phyloP scores from a whole-genome alignment of 2,888 invertebrate species.

The Ceraclea dissimilis region DNA sequence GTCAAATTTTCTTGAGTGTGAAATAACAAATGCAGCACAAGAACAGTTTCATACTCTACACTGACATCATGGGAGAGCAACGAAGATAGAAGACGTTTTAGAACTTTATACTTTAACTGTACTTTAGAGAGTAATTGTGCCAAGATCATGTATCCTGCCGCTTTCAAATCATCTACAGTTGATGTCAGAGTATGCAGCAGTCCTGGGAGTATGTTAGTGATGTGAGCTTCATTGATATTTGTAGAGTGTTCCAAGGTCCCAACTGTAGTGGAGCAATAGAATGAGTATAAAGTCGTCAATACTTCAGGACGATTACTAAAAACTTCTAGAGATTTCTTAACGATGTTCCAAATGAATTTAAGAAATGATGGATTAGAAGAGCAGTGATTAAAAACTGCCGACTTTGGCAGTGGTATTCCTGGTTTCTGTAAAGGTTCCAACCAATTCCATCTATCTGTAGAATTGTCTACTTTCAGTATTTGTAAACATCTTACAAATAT shows the following conservation, averaged over 20 bases:
- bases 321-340: constrained; percentile 50
- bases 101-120: constrained; percentile 52
- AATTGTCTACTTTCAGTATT: constrained; percentile 56
- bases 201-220: constrained; percentile 62
- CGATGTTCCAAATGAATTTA: constrained; percentile 53
- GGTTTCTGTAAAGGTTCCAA: constrained; percentile 63
- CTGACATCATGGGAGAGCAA: constrained; percentile 38
- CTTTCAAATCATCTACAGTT: constrained; percentile 58
- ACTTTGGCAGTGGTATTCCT: constrained; percentile 66
- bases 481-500: constrained; percentile 80
- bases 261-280: constrained; percentile 69
- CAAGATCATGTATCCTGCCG: constrained; percentile 66
- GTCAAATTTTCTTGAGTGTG: constrained; percentile 52
- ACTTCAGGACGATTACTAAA: constrained; percentile 51
- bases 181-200: constrained; percentile 66
- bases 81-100: constrained; percentile 52
- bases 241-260: constrained; percentile 57
- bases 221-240: constrained; percentile 53
- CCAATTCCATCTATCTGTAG: constrained; percentile 68
- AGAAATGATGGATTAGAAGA: constrained; percentile 55
- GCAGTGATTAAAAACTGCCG: constrained; percentile 65
- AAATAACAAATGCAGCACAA: constrained; percentile 63
- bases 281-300: constrained; percentile 67
- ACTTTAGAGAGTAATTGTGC: constrained; percentile 62
- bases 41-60: constrained; percentile 50